phyloP scores from a whole-genome alignment of 2,113 vertebrate genomes.

The Tretioscincus oriximinensis region DNA sequence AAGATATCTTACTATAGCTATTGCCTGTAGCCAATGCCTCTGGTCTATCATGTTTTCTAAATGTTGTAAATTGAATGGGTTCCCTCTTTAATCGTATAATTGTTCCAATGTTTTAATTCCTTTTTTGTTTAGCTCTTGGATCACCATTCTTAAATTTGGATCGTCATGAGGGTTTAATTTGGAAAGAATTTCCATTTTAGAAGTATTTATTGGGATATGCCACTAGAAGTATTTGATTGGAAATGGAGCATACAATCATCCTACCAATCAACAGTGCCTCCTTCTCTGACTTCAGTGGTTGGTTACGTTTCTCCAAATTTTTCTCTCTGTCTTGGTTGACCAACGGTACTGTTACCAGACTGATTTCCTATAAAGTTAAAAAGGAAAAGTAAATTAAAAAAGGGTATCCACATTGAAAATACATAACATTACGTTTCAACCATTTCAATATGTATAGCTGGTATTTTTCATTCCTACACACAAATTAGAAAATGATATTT shows the following conservation, averaged over 20 bases:
- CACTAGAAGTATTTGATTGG: not conserved
- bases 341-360: conserved; percentile 77
- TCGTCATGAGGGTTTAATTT: too few relatives aligned
- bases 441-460: conserved; percentile 38
- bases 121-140: too few relatives aligned
- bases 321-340: conserved; percentile 82
- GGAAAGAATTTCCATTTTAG: too few relatives aligned
- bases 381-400: conserved; percentile 53
- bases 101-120: too few relatives aligned
- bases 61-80: too few relatives aligned
- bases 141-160: too few relatives aligned
- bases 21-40: too few relatives aligned
- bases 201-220: too few relatives aligned
- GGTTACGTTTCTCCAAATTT: conserved; percentile 74
- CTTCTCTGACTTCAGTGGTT: conserved; percentile 84
- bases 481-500: conserved; percentile 40
- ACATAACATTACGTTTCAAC: conserved; percentile 18
- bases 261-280: conserved; percentile 90
- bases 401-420: conserved; percentile 43
- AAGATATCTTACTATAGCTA: too few relatives aligned
- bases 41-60: too few relatives aligned
- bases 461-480: conserved; percentile 39
- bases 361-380: conserved; percentile 78
- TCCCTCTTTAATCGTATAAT: too few relatives aligned
- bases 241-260: conserved; percentile 29